Percentiles rank a stretch among this genome's conserved stretches.
Conservation (phyloP, 2,113 vertebrate species). For the Glaucidium brasilianum region DNA sequence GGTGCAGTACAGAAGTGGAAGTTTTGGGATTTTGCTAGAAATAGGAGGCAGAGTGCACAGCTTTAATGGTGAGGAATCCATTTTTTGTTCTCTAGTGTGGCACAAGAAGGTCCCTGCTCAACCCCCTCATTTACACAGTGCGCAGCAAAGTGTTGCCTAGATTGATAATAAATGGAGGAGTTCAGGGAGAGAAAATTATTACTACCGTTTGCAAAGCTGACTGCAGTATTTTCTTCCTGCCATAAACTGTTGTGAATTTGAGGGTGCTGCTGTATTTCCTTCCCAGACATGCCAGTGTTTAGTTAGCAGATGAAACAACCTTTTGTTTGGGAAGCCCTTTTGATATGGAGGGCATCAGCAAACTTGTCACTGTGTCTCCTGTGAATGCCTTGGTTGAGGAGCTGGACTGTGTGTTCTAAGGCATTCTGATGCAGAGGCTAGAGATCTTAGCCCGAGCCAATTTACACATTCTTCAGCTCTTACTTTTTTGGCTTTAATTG, state of each 20-base stretch:
- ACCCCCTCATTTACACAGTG: background rate
- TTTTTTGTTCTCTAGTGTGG: background rate
- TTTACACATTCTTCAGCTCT: conserved; percentile 49
- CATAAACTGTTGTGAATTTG: conserved; percentile 29
- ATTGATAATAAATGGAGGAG: background rate
- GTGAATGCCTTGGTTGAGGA: conserved; percentile 9
- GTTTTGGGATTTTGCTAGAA: background rate
- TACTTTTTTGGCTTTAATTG: conserved; percentile 55
- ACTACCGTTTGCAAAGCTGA: background rate
- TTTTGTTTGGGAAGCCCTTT: background rate
- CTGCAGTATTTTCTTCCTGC: background rate
- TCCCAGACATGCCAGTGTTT: background rate
- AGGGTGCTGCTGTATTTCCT: conserved; percentile 16
- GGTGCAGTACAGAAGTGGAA: background rate
- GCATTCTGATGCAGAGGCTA: background rate
- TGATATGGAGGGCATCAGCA: conserved; percentile 28
- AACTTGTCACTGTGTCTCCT: background rate
- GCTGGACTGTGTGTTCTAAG: background rate
- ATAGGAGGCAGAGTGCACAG: background rate
- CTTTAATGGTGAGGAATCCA: background rate
- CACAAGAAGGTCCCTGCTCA: background rate
- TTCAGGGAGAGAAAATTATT: background rate
- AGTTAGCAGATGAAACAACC: conserved; percentile 17
- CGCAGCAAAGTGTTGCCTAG: background rate
- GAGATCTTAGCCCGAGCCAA: conserved; percentile 36